Percentiles rank a stretch among this genome's conserved stretches.
These are phyloP conservation scores for Steinernema scapterisci DNA, from an alignment of 2,888 invertebrate species.

Conservation along the genomic window DNA sequence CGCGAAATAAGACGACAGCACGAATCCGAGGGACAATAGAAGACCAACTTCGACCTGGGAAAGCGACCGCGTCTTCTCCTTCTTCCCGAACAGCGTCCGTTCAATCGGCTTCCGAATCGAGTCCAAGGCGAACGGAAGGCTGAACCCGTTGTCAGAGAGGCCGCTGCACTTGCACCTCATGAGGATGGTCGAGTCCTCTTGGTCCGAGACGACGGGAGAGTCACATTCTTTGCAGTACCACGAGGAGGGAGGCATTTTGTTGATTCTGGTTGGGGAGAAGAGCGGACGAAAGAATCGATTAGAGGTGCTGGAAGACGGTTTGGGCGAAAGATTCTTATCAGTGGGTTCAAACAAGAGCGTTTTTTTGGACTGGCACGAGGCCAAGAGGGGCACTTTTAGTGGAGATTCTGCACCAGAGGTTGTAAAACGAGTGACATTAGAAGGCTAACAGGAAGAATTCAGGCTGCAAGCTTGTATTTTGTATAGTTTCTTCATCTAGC, in stretches of 20 bases:
- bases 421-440: too few species aligned
- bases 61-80: background rate
- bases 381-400: too few species aligned
- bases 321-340: too few species aligned
- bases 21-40: background rate
- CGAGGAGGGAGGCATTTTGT: constrained; percentile 11
- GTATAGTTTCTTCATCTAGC: too few species aligned
- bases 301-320: too few species aligned
- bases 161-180: constrained; percentile 6
- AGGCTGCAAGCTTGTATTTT: too few species aligned
- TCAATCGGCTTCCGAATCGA: background rate
- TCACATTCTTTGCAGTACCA: background rate
- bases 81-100: background rate
- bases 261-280: too few species aligned
- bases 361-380: too few species aligned
- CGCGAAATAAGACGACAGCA: background rate
- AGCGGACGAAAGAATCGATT: too few species aligned
- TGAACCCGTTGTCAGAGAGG: background rate
- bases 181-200: background rate
- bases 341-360: too few species aligned
- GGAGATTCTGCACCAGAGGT: too few species aligned
- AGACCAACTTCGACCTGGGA: background rate
- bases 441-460: too few species aligned
- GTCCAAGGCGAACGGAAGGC: background rate
- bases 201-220: background rate